These are phyloP conservation scores for Sipha maydis DNA, from an alignment of 2,888 invertebrate species.

Conservation along the genomic window DNA sequence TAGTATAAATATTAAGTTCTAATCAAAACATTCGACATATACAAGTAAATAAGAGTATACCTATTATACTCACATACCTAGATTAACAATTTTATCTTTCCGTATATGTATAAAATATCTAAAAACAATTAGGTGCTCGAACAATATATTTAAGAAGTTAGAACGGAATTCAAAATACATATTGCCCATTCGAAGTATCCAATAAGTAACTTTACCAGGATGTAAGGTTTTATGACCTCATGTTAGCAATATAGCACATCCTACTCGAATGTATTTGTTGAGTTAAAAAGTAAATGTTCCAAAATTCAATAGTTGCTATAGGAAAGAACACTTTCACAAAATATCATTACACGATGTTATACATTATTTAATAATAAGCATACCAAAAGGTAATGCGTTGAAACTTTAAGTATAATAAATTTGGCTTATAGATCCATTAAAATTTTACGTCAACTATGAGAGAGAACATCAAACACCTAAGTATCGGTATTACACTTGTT, in stretches of 20 bases:
- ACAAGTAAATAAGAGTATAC: no score
- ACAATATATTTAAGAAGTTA: no score
- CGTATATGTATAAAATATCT: no score
- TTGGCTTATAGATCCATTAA: neutral
- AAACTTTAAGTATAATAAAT: neutral
- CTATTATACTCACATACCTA: no score
- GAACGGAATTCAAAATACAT: neutral
- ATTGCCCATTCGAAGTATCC: neutral
- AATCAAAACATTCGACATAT: no score
- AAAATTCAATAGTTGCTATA: neutral
- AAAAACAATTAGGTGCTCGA: no score
- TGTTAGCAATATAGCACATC: neutral
- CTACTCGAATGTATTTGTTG: neutral
- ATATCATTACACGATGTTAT: neutral
- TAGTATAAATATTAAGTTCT: no score
- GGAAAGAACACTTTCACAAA: neutral
- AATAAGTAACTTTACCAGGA: neutral
- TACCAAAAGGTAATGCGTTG: neutral
- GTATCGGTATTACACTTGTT: neutral
- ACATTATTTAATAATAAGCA: neutral
- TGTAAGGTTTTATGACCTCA: neutral
- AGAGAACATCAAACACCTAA: neutral
- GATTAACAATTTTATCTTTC: no score
- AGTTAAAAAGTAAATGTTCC: neutral
- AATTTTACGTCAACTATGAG: no score